These are phyloP conservation scores for Drosophila athabasca DNA, from an alignment of 1,140 invertebrate species.

Conservation along the genomic window DNA sequence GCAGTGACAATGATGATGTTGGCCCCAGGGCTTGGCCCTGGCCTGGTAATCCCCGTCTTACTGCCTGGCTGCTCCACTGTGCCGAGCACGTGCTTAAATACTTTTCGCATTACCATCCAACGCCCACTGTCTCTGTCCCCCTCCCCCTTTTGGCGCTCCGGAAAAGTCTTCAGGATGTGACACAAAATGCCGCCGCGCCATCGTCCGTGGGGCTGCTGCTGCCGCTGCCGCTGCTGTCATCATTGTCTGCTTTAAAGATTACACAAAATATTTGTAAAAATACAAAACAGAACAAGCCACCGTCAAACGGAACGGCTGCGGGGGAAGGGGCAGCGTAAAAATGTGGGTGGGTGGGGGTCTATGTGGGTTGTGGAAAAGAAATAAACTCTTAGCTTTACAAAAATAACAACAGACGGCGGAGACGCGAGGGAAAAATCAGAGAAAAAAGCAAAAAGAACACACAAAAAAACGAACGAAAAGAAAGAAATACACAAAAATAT, in stretches of 20 bases:
- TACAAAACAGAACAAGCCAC: conserved; percentile 75
- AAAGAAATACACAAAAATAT: conserved; percentile 72
- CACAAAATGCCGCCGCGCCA: conserved; percentile 81
- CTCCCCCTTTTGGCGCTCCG: neutral
- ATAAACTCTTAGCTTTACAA: conserved; percentile 80
- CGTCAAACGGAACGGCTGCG: neutral
- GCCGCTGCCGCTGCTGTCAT: conserved; percentile 51
- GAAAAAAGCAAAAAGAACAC: conserved; percentile 41
- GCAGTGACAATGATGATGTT: conserved; percentile 22
- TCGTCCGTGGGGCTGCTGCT: conserved; percentile 50
- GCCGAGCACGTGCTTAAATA: conserved; percentile 77
- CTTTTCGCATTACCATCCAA: conserved; percentile 53
- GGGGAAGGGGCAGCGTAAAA: neutral
- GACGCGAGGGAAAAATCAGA: conserved; percentile 56
- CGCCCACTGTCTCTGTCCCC: neutral
- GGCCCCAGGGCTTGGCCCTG: conserved; percentile 14
- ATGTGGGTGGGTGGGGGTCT: neutral
- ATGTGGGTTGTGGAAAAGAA: conserved; percentile 38
- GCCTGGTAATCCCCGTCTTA: conserved; percentile 17
- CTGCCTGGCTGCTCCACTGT: conserved; percentile 52
- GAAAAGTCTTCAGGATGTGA: conserved; percentile 77
- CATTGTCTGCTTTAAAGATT: conserved; percentile 83
- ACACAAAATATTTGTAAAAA: conserved; percentile 83
- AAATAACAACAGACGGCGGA: conserved; percentile 76
- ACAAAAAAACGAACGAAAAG: conserved; percentile 33